Base-by-base conservation (phyloP, 2,797 vertebrate species). In the Coregonus suidteri region DNA sequence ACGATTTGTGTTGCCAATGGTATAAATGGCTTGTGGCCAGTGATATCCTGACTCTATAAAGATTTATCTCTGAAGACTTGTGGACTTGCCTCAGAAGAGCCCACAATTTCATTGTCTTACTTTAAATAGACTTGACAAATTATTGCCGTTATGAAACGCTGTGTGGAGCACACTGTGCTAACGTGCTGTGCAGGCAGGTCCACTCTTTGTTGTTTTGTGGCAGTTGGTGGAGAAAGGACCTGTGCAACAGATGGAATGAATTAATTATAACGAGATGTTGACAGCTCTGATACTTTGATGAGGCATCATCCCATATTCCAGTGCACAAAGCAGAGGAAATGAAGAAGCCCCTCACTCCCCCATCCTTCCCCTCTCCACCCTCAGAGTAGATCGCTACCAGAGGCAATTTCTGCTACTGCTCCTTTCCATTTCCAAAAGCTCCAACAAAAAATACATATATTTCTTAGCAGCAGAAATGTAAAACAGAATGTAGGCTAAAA, bases 241-340 rank as follows among this genome's bases (percentile, higher is more conserved):
- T 87, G 88, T 74, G 82, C 84, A 88, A 89, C 90, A 92, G 90
- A 92, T 91, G 92, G 89, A 87, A 88, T 90, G 88, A 86, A 92
- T 92, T 92, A 91, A 91, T 87, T 87, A 83, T 89, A 92, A 92
- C 87, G 90, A 93, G 84, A 82, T 82, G 83, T 79, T 91, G 90
- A 92, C 91, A 91, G 93, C 89, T 88, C 88, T 81, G 83, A 89
- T 88, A 91, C 92, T 93, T 93, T 93, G 92, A 93, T 92, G 91
- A 91, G 88, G 88, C 87, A 91, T 84, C 88, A 86, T 87, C 91
- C 88, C 87, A 71, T 66, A 88, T 82, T 93, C 92, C 89, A 88
- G 88, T 89, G 88, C 90, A 93, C 88, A 90, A 92, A 92, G 86
- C 85, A 89, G 86, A 93, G 92, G 87, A 93, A 91, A 93, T 91